phyloP scores from a whole-genome alignment of 1,140 invertebrate species.

The Drosophila oshimai region DNA sequence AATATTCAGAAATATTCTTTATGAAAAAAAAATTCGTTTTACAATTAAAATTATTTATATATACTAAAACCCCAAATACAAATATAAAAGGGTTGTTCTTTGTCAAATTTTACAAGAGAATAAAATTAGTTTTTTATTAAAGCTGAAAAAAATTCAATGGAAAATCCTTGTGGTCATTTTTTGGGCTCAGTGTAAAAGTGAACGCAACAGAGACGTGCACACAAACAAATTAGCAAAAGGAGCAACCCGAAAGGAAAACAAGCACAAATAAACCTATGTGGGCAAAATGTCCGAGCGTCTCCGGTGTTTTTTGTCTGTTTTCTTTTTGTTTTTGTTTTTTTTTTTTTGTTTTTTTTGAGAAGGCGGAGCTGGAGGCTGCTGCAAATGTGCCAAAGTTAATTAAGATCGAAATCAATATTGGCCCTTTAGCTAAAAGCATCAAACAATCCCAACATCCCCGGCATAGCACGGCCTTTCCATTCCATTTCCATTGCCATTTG shows the following conservation, averaged over 20 bases:
- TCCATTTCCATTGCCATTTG: constrained; percentile 59
- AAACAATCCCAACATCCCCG: constrained; percentile 62
- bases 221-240: constrained; percentile 79
- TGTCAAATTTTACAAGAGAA: no score
- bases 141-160: no score
- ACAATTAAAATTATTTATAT: no score
- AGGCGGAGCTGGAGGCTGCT: constrained; percentile 48
- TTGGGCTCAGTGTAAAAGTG: background rate
- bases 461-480: constrained; percentile 27
- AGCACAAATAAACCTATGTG: constrained; percentile 59
- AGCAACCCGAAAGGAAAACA: constrained; percentile 61
- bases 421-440: constrained; percentile 81
- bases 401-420: constrained; percentile 82
- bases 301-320: constrained; percentile 14
- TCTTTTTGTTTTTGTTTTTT: background rate
- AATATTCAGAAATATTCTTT: no score
- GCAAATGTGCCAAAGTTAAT: constrained; percentile 81
- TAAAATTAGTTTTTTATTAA: no score
- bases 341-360: background rate
- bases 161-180: no score
- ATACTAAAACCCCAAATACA: no score
- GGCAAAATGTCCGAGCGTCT: constrained; percentile 44
- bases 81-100: no score
- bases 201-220: constrained; percentile 37
- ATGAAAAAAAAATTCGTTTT: no score